These are phyloP conservation scores for Naso thynnoides DNA, from an alignment of 2,797 vertebrate species.

Conservation along the genomic window DNA sequence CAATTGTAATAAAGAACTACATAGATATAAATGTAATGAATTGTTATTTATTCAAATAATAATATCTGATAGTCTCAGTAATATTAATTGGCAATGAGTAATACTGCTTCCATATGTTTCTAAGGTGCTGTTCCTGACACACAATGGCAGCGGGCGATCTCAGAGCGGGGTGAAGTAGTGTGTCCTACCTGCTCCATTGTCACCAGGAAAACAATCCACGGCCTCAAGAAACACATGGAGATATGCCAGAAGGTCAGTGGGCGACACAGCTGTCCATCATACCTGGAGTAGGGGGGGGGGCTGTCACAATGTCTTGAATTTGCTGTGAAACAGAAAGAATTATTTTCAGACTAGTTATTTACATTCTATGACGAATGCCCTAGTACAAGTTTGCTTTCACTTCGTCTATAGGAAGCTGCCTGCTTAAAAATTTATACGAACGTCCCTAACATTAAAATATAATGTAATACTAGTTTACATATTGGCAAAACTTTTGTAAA, in stretches of 20 bases:
- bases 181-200: constrained; percentile 94
- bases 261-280: neutral
- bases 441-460: neutral
- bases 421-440: neutral
- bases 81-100: constrained; percentile 4
- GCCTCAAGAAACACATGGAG: constrained; percentile 98
- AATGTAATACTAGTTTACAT: constrained; percentile 4
- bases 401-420: neutral
- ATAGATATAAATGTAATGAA: too few species aligned
- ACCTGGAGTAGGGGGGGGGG: neutral
- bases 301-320: too few species aligned
- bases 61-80: neutral
- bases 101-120: constrained; percentile 14
- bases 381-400: neutral
- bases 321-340: neutral
- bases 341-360: neutral
- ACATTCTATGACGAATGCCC: neutral
- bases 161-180: constrained; percentile 91
- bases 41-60: too few species aligned
- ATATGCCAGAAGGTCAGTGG: constrained; percentile 95
- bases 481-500: constrained; percentile 1
- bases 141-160: constrained; percentile 92
- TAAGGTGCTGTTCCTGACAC: constrained; percentile 82
- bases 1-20: too few species aligned
- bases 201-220: constrained; percentile 93